A percentile compares a stretch with the other conserved stretches of the same genome.
phyloP scores from a whole-genome alignment of 2,888 invertebrate species.

The Tachina lurida region DNA sequence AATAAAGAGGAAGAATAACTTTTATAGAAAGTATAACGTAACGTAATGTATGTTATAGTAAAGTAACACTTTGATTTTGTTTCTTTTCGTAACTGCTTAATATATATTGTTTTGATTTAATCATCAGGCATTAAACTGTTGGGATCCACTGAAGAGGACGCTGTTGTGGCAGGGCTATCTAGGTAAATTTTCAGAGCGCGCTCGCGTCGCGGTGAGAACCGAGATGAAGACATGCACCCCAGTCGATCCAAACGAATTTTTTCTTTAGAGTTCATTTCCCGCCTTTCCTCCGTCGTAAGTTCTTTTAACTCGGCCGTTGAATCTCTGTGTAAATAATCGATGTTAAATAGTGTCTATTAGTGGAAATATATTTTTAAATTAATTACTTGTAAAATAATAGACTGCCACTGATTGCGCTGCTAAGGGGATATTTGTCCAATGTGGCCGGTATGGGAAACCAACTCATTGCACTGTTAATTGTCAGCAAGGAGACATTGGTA shows the following conservation, averaged over 20 bases:
- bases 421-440: constrained; percentile 85
- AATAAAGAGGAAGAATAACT: constrained; percentile 14
- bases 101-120: constrained; percentile 37
- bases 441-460: constrained; percentile 85
- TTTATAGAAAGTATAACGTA: constrained; percentile 23
- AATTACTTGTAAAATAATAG: constrained; percentile 87
- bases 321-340: constrained; percentile 84
- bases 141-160: constrained; percentile 57
- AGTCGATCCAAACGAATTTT: constrained; percentile 84
- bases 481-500: constrained; percentile 85
- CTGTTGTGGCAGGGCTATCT: constrained; percentile 82
- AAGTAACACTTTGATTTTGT: constrained; percentile 48
- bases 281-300: constrained; percentile 85
- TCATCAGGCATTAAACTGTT: constrained; percentile 63
- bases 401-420: constrained; percentile 85
- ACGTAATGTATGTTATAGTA: constrained; percentile 34
- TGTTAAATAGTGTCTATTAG: not conserved
- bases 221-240: constrained; percentile 80
- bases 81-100: constrained; percentile 51
- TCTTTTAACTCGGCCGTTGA: constrained; percentile 85
- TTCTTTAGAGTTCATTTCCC: constrained; percentile 86
- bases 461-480: constrained; percentile 85
- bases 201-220: constrained; percentile 87
- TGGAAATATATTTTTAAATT: not conserved
- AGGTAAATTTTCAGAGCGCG: constrained; percentile 89